phyloP scores from a whole-genome alignment of 2,797 vertebrate genomes.

The Cyclura pinguis region DNA sequence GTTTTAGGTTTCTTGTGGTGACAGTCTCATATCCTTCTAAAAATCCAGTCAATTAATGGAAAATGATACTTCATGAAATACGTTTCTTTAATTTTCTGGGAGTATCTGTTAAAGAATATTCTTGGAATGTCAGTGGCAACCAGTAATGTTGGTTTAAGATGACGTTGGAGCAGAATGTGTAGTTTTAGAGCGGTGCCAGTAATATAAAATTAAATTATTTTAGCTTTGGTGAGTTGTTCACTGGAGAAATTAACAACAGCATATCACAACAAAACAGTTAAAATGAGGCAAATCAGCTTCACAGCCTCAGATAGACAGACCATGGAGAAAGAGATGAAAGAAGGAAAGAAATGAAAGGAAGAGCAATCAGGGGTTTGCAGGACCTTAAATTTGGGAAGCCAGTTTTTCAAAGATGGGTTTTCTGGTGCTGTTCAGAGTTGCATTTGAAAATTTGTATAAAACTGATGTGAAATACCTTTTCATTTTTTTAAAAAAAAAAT shows the following conservation, averaged over 20 bases:
- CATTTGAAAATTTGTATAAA: constrained; percentile 5
- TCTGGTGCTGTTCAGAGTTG: neutral
- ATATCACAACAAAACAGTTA: neutral
- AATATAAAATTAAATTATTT: neutral
- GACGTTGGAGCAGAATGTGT: neutral
- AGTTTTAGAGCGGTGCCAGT: neutral
- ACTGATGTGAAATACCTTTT: constrained; percentile 34
- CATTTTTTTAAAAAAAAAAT: constrained; percentile 24
- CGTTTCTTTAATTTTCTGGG: neutral
- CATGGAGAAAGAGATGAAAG: neutral
- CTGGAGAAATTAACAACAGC: neutral
- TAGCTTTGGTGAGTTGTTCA: neutral
- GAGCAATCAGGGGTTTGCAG: neutral
- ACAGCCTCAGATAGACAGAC: neutral
- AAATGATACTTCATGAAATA: neutral
- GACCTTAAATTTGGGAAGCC: neutral
- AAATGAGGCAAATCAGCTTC: neutral
- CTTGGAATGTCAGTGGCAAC: neutral
- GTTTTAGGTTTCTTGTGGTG: neutral
- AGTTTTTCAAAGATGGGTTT: neutral
- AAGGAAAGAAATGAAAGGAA: neutral
- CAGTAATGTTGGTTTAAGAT: neutral
- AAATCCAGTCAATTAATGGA: neutral
- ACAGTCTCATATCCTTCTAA: neutral
- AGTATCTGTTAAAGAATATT: neutral